Conservation (phyloP, 2,113 vertebrate genomes). For the Lophius piscatorius region DNA sequence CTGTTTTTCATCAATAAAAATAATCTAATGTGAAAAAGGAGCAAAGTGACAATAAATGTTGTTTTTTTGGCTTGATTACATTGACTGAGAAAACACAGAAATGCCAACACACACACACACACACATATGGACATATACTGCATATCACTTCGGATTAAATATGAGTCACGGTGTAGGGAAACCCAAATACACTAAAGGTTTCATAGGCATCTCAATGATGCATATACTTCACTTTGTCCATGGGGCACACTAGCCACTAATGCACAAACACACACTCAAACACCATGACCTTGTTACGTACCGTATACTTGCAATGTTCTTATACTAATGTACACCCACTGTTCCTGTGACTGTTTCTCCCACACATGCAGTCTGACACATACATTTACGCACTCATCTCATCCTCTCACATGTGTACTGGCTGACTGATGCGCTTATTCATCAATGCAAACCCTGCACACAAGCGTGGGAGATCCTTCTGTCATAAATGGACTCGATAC, state of each 20-base stretch:
- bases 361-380: constrained; percentile 41
- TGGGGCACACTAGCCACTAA: not conserved
- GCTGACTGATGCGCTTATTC: constrained; percentile 35
- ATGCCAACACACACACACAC: constrained; percentile 4
- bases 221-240: constrained; percentile 15
- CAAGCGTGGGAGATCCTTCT: constrained; percentile 25
- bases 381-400: not conserved
- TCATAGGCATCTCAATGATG: constrained; percentile 12
- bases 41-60: too few relatives aligned
- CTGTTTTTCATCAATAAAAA: too few relatives aligned
- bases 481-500: not conserved
- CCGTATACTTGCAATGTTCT: constrained; percentile 63
- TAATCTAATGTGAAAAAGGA: too few relatives aligned
- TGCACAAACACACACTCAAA: constrained; percentile 19
- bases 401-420: not conserved
- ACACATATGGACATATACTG: not conserved
- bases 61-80: too few relatives aligned
- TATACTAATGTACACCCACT: constrained; percentile 46
- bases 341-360: constrained; percentile 33
- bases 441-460: constrained; percentile 36
- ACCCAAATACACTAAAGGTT: constrained; percentile 6
- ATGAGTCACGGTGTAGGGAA: constrained; percentile 44
- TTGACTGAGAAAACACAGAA: too few relatives aligned
- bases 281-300: not conserved
- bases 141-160: constrained; percentile 14